phyloP scores from a whole-genome alignment of 2,888 invertebrate species.

The Acrobasis suavella region DNA sequence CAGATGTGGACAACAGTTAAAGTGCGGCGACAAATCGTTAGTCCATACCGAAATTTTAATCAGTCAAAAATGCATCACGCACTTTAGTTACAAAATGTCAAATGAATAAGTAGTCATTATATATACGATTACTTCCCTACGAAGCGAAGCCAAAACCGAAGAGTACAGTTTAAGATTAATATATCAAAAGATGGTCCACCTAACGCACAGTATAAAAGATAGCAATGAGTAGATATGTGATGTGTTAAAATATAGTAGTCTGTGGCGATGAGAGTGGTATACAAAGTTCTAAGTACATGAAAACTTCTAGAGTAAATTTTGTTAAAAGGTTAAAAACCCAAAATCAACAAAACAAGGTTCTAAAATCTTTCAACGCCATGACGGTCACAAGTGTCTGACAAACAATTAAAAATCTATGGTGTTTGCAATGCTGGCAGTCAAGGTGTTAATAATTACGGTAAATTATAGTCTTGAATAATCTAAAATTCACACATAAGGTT shows the following conservation, averaged over 20 bases:
- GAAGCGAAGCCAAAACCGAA: constrained; percentile 38
- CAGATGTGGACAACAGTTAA: background rate
- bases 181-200: constrained; percentile 64
- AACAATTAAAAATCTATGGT: too few relatives aligned
- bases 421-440: too few relatives aligned
- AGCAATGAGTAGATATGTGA: constrained; percentile 79
- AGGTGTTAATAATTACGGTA: background rate
- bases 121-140: constrained; percentile 27
- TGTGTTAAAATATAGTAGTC: constrained; percentile 64
- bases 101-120: constrained; percentile 27
- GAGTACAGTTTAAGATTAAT: constrained; percentile 38
- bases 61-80: constrained; percentile 23
- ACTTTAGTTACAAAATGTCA: constrained; percentile 26
- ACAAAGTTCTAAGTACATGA: constrained; percentile 31
- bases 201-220: constrained; percentile 71
- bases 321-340: too few relatives aligned
- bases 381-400: too few relatives aligned
- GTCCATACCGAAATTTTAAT: constrained; percentile 19
- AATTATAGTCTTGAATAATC: background rate
- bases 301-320: constrained; percentile 3
- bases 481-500: background rate
- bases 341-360: background rate
- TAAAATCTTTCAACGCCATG: too few relatives aligned
- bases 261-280: constrained; percentile 45
- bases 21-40: constrained; percentile 10